Evolutionary conservation across 2,888 invertebrate species (phyloP).

Genomic region (Callyntrura guangdongensis): DNA sequence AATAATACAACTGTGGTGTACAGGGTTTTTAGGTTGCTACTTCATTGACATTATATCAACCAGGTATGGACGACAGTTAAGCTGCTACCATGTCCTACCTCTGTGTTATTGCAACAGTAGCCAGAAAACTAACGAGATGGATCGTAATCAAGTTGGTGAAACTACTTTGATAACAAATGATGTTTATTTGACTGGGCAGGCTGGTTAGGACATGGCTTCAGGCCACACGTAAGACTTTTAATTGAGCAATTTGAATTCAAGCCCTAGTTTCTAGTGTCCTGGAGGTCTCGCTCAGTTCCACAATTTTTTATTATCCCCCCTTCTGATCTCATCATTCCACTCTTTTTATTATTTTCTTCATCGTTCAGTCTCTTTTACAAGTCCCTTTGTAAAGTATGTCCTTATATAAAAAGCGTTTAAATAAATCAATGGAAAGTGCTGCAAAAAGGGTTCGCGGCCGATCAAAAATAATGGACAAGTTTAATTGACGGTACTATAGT

Average conservation of each 20-base stretch:
- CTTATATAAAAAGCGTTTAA: slow-evolving; percentile 30
- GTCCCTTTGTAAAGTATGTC: slow-evolving; percentile 73
- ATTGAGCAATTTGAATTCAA: slow-evolving; percentile 85
- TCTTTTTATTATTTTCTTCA: slow-evolving; percentile 61
- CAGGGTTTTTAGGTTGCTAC: background rate
- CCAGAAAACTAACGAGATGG: slow-evolving; percentile 81
- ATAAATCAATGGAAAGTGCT: background rate
- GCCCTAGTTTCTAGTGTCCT: slow-evolving; percentile 81
- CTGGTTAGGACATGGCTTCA: slow-evolving; percentile 83
- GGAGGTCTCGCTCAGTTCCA: slow-evolving; percentile 82
- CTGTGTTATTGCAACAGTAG: slow-evolving; percentile 42
- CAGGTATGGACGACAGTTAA: background rate
- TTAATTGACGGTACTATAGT: background rate
- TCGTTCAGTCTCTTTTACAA: slow-evolving; percentile 63
- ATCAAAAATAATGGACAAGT: background rate
- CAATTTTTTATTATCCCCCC: slow-evolving; percentile 68
- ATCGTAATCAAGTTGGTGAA: slow-evolving; percentile 83
- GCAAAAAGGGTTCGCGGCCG: background rate
- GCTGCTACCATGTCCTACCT: background rate
- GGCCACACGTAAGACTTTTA: slow-evolving; percentile 85
- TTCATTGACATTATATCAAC: background rate
- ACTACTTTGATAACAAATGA: slow-evolving; percentile 85
- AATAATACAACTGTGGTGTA: background rate
- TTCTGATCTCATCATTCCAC: slow-evolving; percentile 57
- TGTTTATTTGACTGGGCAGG: slow-evolving; percentile 84